Percentiles rank a stretch among this genome's conserved stretches.
Conservation (phyloP, 2,797 vertebrate species). For the Falco columbarius region DNA sequence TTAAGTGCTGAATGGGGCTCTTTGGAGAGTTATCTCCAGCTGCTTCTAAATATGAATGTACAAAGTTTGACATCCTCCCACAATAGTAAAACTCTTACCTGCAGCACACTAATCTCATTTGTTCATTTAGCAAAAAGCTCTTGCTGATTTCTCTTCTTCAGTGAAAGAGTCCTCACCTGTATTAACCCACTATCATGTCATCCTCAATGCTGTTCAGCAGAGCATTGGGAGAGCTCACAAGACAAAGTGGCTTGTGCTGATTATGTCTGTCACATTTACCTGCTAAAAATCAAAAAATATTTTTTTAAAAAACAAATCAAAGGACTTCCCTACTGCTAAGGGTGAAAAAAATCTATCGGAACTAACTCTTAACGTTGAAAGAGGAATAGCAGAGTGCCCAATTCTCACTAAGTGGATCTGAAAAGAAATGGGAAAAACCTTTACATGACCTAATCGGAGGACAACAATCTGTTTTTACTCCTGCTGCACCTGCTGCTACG, state of each 20-base stretch:
- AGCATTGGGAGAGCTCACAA: too few species aligned
- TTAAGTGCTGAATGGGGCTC: background rate
- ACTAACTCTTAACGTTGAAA: background rate
- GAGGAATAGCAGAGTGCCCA: background rate
- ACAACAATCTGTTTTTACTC: slow-evolving; percentile 53
- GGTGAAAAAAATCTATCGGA: background rate
- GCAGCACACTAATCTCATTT: background rate
- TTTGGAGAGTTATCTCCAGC: background rate
- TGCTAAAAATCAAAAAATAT: background rate
- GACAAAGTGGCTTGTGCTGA: background rate
- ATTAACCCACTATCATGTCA: background rate
- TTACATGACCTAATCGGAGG: background rate
- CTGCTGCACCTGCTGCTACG: slow-evolving; percentile 47
- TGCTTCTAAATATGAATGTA: background rate
- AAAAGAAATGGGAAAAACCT: slow-evolving; percentile 35
- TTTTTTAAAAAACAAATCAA: background rate
- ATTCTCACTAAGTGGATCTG: background rate
- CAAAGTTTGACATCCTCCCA: background rate
- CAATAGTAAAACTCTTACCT: background rate
- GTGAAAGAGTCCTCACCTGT: background rate
- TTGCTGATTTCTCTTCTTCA: background rate
- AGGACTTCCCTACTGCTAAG: background rate
- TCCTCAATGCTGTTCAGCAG: background rate
- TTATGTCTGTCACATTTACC: background rate
- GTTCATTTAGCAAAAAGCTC: background rate